phyloP scores from a whole-genome alignment of 2,888 invertebrate species.

The Lottia scabra region DNA sequence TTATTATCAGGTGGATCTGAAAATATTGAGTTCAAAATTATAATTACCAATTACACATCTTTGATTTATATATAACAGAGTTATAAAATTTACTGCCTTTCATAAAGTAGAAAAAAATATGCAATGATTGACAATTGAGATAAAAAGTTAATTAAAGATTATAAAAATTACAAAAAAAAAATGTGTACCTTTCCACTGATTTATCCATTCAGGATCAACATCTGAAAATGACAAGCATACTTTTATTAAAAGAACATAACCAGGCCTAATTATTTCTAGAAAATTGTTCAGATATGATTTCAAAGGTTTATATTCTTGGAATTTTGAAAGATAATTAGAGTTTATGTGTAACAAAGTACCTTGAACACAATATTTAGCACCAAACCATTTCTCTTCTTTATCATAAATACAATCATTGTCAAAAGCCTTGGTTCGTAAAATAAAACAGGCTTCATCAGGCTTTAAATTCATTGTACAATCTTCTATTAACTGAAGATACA shows the following conservation, averaged over 20 bases:
- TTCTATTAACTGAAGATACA: constrained; percentile 73
- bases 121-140: too few species aligned
- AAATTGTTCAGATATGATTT: too few species aligned
- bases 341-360: too few species aligned
- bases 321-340: too few species aligned
- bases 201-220: constrained; percentile 72
- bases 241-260: too few species aligned
- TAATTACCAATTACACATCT: not conserved
- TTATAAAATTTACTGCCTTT: too few species aligned
- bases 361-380: constrained; percentile 79
- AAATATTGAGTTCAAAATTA: constrained; percentile 17
- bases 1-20: constrained; percentile 46
- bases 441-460: constrained; percentile 79
- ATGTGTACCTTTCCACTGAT: constrained; percentile 73
- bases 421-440: constrained; percentile 78
- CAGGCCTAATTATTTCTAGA: too few species aligned
- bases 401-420: constrained; percentile 73
- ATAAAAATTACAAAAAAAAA: not conserved
- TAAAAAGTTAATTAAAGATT: too few species aligned
- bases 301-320: too few species aligned
- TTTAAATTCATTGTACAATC: constrained; percentile 75
- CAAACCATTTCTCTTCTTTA: constrained; percentile 84
- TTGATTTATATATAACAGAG: too few species aligned
- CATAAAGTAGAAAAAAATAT: too few species aligned
- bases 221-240: constrained; percentile 19